Base-by-base conservation (phyloP, 2,113 vertebrate genomes). In the Grallaria varia region DNA sequence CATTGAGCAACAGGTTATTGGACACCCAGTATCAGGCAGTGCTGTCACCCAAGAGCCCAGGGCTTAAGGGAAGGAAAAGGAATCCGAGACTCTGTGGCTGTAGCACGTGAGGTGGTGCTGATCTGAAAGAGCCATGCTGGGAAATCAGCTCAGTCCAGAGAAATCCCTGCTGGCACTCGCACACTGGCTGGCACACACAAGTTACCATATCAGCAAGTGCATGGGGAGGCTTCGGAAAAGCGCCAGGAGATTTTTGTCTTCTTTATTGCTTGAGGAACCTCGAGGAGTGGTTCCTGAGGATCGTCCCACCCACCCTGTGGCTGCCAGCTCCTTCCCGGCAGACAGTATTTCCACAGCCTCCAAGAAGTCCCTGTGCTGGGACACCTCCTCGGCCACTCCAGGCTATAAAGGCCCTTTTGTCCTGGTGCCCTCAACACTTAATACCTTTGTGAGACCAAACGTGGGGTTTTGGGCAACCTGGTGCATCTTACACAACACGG, bases 151-250 rank as follows among this genome's bases (percentile, higher is more conserved):
- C 2, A 2, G 30, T 37, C 35, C 62, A 30, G 47, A 8, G 20
- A 27, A 60, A 59, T 9, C 35, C 58, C 63, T 1, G 0, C 52
- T 56, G 27, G 4, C 17, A 0, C 24, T 7, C 6, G 4, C 55
- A 8, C 58, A 12, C 1, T 1, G n/a, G 14, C 27, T 58, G 71
- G 17, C 71, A 30, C 25, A 8, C 63, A 3, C 42, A 15, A 9
- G 2, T 19, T 5, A 4, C 42, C 1, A 0, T 3, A 4, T 2
- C 4, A 56, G 8, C 0, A 2, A 72, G 15, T 1, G 1, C 0
- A 0, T 10, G 10, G 5, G 28, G n/a, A 82, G 14, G 31, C 2
- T 76, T 55, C 20, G 56, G 67, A 22, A 47, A 52, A 56, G 9
- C 6, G 0, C 62, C 10, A 0, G 30, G 27, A 73, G 72, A 37